A percentile compares a stretch with the other conserved stretches of the same genome.
phyloP scores from a whole-genome alignment of 2,113 vertebrate species.

The Naja naja region DNA sequence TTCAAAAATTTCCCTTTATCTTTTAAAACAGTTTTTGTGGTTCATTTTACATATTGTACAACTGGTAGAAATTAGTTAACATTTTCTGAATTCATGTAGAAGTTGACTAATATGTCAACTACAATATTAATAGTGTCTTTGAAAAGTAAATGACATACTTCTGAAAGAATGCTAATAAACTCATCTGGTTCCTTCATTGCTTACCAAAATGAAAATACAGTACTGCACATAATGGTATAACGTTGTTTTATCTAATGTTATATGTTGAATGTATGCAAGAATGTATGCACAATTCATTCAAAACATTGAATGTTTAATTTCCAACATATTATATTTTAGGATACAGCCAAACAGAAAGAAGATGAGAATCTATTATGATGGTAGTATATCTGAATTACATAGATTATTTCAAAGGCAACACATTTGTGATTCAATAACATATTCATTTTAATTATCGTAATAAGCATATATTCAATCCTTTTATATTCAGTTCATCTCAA shows the following conservation, averaged over 20 bases:
- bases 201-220: background rate
- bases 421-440: constrained; percentile 43
- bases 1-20: background rate
- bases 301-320: constrained; percentile 65
- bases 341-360: constrained; percentile 50
- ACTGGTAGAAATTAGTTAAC: background rate
- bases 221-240: background rate
- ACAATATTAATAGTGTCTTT: background rate
- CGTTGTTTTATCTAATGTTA: background rate
- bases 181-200: background rate
- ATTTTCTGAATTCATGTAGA: background rate
- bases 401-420: constrained; percentile 62
- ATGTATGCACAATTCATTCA: background rate
- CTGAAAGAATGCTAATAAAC: background rate
- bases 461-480: constrained; percentile 39
- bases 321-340: constrained; percentile 47
- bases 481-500: constrained; percentile 48
- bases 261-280: background rate
- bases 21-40: background rate
- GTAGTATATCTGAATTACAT: constrained; percentile 52
- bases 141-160: background rate
- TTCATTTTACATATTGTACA: background rate
- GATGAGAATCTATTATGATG: constrained; percentile 27
- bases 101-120: background rate
- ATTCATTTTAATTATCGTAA: constrained; percentile 57